phyloP scores from a whole-genome alignment of 2,888 invertebrate genomes.

The Therioaphis trifolii region DNA sequence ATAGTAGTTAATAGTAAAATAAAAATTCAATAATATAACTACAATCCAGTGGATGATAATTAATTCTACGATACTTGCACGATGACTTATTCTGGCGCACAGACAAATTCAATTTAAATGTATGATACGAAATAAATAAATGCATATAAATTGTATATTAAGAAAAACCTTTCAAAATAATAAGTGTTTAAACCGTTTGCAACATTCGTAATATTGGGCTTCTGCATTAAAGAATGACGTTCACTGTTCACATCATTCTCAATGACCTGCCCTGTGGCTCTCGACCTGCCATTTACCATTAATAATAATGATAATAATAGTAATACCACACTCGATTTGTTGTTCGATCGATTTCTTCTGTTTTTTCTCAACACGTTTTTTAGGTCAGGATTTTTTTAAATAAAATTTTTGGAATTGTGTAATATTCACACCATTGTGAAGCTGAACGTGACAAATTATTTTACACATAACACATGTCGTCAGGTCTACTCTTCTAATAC shows the following conservation, averaged over 20 bases:
- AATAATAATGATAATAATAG: constrained; percentile 59
- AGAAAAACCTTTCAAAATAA: constrained; percentile 53
- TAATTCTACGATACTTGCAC: too few species aligned
- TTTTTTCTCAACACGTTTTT: constrained; percentile 41
- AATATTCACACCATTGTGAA: background rate
- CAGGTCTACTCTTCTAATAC: too few species aligned
- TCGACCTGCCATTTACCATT: constrained; percentile 58
- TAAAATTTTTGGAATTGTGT: constrained; percentile 11
- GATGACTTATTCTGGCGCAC: too few species aligned
- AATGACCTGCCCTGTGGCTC: constrained; percentile 52
- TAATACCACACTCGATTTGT: constrained; percentile 45
- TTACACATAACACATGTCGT: too few species aligned
- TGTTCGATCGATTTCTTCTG: constrained; percentile 58
- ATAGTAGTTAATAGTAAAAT: too few species aligned
- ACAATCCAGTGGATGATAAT: too few species aligned
- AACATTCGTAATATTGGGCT: constrained; percentile 59
- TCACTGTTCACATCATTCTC: constrained; percentile 55
- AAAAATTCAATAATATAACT: too few species aligned
- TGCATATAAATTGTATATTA: constrained; percentile 15
- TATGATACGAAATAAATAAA: background rate
- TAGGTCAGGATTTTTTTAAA: constrained; percentile 46
- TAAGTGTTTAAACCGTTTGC: constrained; percentile 35
- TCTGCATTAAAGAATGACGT: constrained; percentile 56
- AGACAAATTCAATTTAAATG: background rate
- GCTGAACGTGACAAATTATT: too few species aligned